phyloP scores from a whole-genome alignment of 1,140 invertebrate genomes.

The Drosophila auraria region DNA sequence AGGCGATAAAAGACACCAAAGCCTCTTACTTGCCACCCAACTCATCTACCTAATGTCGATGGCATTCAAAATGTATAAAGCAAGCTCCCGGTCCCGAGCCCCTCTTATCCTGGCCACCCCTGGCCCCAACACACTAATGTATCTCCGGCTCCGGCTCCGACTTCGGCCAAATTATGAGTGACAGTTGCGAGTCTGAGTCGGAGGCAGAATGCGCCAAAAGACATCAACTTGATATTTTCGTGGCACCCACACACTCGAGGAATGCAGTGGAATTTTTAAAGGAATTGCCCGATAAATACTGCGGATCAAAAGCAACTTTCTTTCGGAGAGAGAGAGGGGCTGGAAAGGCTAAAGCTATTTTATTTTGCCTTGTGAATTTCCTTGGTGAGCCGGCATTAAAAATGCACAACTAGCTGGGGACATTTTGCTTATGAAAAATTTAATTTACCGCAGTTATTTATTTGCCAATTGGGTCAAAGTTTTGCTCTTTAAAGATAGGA shows the following conservation, averaged over 20 bases:
- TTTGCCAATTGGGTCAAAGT: background rate
- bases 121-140: constrained; percentile 61
- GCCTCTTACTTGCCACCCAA: constrained; percentile 48
- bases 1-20: constrained; percentile 78
- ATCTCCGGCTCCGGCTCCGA: constrained; percentile 29
- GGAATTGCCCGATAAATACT: constrained; percentile 19
- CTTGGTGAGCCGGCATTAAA: constrained; percentile 11
- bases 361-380: background rate
- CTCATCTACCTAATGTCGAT: constrained; percentile 63
- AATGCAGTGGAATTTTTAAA: constrained; percentile 30
- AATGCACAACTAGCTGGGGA: constrained; percentile 18
- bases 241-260: background rate
- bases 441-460: constrained; percentile 14
- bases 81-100: constrained; percentile 22
- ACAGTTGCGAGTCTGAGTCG: constrained; percentile 46
- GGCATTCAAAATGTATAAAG: constrained; percentile 75
- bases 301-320: constrained; percentile 5
- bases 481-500: background rate
- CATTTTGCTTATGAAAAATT: constrained; percentile 13
- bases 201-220: constrained; percentile 50
- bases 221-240: constrained; percentile 71
- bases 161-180: constrained; percentile 70
- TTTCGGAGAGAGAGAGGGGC: background rate
- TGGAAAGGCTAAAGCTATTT: constrained; percentile 3
- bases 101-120: too few relatives aligned